These are phyloP conservation scores for Acanthis flammea DNA, from an alignment of 2,797 vertebrate species.

Conservation along the genomic window DNA sequence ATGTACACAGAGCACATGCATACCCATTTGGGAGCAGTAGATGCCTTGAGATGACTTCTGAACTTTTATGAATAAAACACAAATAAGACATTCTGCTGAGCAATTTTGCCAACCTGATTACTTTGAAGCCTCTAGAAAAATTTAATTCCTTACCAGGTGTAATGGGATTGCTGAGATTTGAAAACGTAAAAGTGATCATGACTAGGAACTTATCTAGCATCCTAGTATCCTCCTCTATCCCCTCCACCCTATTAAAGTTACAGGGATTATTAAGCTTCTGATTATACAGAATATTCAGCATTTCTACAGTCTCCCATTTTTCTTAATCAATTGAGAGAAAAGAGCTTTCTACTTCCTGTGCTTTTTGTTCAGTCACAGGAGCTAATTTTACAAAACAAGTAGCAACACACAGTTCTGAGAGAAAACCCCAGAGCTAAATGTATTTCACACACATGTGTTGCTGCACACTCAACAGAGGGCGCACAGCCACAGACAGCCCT, in stretches of 20 bases:
- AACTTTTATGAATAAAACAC: conserved; percentile 31
- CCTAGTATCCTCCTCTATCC: neutral
- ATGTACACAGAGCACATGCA: conserved; percentile 31
- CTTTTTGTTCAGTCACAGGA: neutral
- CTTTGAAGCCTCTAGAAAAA: neutral
- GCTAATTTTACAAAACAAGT: neutral
- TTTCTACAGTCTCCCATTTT: neutral
- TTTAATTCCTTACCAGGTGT: neutral
- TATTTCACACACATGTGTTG: fast-evolving
- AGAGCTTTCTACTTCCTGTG: neutral
- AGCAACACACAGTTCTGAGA: neutral
- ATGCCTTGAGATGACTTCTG: conserved; percentile 34
- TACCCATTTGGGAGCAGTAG: conserved; percentile 21
- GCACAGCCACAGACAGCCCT: neutral
- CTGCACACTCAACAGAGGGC: neutral
- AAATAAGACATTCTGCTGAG: conserved; percentile 22
- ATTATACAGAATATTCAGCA: neutral
- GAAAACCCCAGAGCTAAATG: neutral
- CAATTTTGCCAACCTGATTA: conserved; percentile 1
- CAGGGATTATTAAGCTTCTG: neutral
- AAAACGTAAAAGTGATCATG: neutral
- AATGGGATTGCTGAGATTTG: neutral
- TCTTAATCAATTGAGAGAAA: neutral
- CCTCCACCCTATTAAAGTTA: neutral
- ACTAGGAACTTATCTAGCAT: neutral